Evolutionary conservation across 2,888 invertebrate genomes (phyloP).

Genomic region (Oxyscelio sp.): DNA sequence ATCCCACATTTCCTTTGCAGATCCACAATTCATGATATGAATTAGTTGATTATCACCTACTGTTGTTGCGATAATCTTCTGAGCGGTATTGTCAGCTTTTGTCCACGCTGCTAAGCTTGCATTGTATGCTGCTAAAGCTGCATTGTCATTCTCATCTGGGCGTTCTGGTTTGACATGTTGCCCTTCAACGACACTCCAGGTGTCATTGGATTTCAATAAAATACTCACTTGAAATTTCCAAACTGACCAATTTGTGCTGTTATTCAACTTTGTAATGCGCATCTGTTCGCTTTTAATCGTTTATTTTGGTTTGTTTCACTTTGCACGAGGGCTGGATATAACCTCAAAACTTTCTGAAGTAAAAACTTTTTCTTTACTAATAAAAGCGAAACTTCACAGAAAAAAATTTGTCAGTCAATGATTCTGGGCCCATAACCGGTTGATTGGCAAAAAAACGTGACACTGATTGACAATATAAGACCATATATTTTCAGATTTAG

Average conservation of each 20-base stretch:
- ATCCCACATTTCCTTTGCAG: constrained; percentile 80
- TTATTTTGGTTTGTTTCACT: neutral
- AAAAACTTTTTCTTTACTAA: too few species aligned
- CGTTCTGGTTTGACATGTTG: too few species aligned
- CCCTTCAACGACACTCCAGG: too few species aligned
- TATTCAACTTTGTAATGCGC: constrained; percentile 6
- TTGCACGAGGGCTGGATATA: neutral
- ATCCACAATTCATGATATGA: constrained; percentile 79
- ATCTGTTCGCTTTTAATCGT: neutral
- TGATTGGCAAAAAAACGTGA: too few species aligned
- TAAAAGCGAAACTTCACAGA: too few species aligned
- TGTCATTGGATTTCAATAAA: constrained; percentile 37
- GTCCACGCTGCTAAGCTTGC: neutral
- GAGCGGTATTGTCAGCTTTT: neutral
- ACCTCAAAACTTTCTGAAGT: too few species aligned
- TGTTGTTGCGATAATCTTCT: constrained; percentile 58
- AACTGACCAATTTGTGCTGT: constrained; percentile 36
- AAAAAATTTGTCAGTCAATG: constrained; percentile 4
- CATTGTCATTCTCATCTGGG: too few species aligned
- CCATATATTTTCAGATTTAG: too few species aligned
- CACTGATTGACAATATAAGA: too few species aligned
- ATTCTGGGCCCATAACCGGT: constrained; percentile 51
- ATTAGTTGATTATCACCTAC: constrained; percentile 72
- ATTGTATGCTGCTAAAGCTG: too few species aligned
- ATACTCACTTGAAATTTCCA: constrained; percentile 57